These are phyloP conservation scores for Anarsia innoxiella DNA, from an alignment of 2,888 invertebrate species.

Conservation along the genomic window DNA sequence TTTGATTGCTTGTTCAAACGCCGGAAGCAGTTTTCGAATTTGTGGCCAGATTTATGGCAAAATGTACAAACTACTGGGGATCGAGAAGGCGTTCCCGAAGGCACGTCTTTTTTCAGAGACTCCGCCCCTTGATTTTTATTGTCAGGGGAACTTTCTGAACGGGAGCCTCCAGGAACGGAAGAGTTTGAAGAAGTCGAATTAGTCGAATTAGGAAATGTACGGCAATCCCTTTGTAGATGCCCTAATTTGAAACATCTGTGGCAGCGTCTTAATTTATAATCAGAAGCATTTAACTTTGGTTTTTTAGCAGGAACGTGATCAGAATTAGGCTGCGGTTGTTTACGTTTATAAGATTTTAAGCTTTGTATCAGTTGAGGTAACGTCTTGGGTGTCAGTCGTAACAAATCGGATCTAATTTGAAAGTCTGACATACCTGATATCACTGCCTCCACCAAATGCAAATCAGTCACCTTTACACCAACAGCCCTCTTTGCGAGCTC, in stretches of 20 bases:
- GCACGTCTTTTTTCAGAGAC: not conserved
- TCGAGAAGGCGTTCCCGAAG: too few relatives aligned
- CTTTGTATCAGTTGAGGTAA: conserved; percentile 13
- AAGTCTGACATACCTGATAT: conserved; percentile 17
- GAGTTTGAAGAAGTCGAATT: not conserved
- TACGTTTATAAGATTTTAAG: conserved; percentile 14
- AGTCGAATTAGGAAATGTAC: not conserved
- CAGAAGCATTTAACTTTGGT: conserved; percentile 4
- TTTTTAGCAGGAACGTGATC: conserved; percentile 11
- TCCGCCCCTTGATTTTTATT: not conserved
- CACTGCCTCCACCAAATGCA: conserved; percentile 14
- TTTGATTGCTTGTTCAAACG: conserved; percentile 1
- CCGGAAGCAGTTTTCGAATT: conserved; percentile 9
- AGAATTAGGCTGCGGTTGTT: conserved; percentile 5
- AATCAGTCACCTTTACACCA: conserved; percentile 14
- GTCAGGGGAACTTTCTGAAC: not conserved
- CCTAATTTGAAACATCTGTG: conserved; percentile 12
- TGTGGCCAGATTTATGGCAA: conserved; percentile 10
- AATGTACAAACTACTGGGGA: conserved; percentile 6
- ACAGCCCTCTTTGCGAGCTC: conserved; percentile 16
- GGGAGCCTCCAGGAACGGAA: not conserved
- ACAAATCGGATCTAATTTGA: conserved; percentile 16
- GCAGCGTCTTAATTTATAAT: conserved; percentile 7
- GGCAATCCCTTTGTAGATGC: conserved; percentile 10
- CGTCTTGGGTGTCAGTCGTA: conserved; percentile 14